These are phyloP conservation scores for Apus apus DNA, from an alignment of 2,113 vertebrate species.

Conservation along the genomic window DNA sequence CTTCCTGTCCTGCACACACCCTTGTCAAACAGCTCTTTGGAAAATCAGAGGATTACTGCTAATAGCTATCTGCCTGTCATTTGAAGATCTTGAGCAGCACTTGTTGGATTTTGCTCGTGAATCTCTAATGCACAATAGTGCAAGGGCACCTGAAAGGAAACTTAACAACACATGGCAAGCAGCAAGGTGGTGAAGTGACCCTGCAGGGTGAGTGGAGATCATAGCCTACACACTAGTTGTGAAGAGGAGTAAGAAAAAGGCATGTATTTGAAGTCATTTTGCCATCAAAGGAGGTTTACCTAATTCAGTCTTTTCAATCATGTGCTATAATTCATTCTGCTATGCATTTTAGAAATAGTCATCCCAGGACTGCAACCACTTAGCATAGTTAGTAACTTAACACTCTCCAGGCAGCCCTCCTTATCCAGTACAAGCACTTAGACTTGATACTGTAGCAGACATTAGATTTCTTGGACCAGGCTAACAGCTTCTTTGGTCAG, in stretches of 20 bases:
- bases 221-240: rapidly evolving
- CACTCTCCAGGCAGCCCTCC: neutral
- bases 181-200: neutral
- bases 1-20: conserved; percentile 67
- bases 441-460: neutral
- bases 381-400: neutral
- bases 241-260: neutral
- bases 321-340: neutral
- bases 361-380: neutral
- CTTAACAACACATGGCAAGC: neutral
- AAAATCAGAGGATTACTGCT: conserved; percentile 66
- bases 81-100: conserved; percentile 56
- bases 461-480: neutral
- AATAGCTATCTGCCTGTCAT: conserved; percentile 65
- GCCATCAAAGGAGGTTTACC: neutral
- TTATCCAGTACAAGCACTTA: neutral
- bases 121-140: neutral
- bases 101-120: conserved; percentile 45
- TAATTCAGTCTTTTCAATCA: neutral
- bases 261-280: neutral
- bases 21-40: conserved; percentile 58
- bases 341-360: neutral
- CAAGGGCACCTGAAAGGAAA: neutral
- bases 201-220: neutral
- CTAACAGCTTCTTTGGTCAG: neutral